These are phyloP conservation scores for Acanthosepion esculentum DNA, from an alignment of 2,888 invertebrate genomes.

Conservation along the genomic window DNA sequence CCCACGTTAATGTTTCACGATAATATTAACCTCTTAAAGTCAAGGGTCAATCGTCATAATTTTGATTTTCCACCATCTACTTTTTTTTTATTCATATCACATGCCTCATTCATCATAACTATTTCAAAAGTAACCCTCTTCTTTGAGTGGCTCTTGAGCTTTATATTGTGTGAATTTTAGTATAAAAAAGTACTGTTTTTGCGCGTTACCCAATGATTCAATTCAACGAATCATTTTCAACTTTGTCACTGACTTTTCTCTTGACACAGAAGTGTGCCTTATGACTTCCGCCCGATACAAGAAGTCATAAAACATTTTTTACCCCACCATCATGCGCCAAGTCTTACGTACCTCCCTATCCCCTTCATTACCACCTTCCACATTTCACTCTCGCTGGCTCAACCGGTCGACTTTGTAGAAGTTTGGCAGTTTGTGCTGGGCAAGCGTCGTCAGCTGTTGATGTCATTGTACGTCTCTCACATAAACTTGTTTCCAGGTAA, in stretches of 20 bases:
- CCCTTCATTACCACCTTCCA: background rate
- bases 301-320: constrained; percentile 21
- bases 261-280: background rate
- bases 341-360: background rate
- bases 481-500: background rate
- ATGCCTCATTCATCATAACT: too few relatives aligned
- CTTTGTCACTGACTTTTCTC: background rate
- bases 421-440: constrained; percentile 33
- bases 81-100: too few relatives aligned
- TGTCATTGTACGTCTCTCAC: background rate
- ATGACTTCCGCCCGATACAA: background rate
- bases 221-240: background rate
- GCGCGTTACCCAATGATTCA: background rate
- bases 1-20: too few relatives aligned
- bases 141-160: too few relatives aligned
- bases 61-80: too few relatives aligned
- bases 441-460: background rate
- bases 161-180: too few relatives aligned
- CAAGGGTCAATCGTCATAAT: too few relatives aligned
- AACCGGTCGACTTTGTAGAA: constrained; percentile 2
- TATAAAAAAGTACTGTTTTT: background rate
- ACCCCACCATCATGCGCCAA: background rate
- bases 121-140: too few relatives aligned
- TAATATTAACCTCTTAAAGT: too few relatives aligned
- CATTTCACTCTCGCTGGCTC: background rate